phyloP scores from a whole-genome alignment of 92 coral and sea anemone genomes.

The Metridium senile region DNA sequence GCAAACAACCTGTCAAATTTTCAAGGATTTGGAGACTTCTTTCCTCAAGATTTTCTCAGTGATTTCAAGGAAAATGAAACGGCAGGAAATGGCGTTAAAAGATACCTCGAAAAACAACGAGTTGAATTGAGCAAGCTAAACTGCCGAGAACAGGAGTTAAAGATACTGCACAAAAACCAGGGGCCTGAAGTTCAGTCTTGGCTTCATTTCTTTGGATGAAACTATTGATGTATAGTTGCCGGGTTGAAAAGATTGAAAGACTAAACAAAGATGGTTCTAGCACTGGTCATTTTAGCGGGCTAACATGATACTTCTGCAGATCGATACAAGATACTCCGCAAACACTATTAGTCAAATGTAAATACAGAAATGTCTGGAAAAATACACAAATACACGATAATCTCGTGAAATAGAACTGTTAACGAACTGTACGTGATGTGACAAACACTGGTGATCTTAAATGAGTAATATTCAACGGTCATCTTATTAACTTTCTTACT shows the following conservation, averaged over 20 bases:
- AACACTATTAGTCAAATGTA: neutral
- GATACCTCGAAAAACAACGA: slow-evolving; percentile 21
- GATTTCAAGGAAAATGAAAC: slow-evolving; percentile 26
- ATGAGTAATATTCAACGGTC: too few relatives aligned
- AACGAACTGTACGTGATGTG: slow-evolving; percentile 3
- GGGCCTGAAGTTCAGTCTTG: slow-evolving; percentile 27
- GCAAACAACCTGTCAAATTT: neutral
- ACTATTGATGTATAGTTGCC: neutral
- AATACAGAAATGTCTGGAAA: slow-evolving; percentile 1
- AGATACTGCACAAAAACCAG: slow-evolving; percentile 7
- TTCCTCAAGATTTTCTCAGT: slow-evolving; percentile 20
- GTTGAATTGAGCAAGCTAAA: slow-evolving; percentile 4
- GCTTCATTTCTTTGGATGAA: slow-evolving; percentile 32
- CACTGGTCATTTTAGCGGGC: too few relatives aligned
- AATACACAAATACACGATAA: too few relatives aligned
- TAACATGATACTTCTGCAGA: too few relatives aligned
- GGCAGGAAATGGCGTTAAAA: slow-evolving; percentile 11
- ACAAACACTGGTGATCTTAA: too few relatives aligned
- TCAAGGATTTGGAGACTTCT: slow-evolving; percentile 23
- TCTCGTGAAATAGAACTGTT: too few relatives aligned
- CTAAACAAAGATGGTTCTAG: too few relatives aligned
- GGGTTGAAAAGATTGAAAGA: too few relatives aligned
- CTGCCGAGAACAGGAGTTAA: slow-evolving; percentile 18
- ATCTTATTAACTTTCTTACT: too few relatives aligned
- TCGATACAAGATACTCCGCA: neutral